A percentile compares a stretch with the other conserved stretches of the same genome.
phyloP scores from a whole-genome alignment of 1,140 invertebrate species.

The Pseudomyrmex gracilis region DNA sequence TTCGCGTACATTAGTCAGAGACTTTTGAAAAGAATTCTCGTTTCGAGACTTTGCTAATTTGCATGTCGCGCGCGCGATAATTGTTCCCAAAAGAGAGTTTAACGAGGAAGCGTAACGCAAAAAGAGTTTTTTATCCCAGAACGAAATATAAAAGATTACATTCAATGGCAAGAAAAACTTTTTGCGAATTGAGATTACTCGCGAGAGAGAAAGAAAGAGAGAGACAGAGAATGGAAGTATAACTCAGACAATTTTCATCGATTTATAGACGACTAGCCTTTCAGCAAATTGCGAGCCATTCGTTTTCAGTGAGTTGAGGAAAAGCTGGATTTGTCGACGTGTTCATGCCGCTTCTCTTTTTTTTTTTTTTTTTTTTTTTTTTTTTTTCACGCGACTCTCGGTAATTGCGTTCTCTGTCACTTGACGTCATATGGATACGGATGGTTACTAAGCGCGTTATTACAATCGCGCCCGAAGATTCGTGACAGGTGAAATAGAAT shows the following conservation, averaged over 20 bases:
- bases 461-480: slow-evolving; percentile 2
- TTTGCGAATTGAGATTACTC: slow-evolving; percentile 48
- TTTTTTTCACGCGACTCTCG: slow-evolving; percentile 19
- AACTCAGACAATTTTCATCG: slow-evolving; percentile 64
- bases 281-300: slow-evolving; percentile 63
- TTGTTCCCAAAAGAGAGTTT: neutral
- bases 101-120: neutral
- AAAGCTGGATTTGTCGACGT: slow-evolving; percentile 51
- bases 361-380: neutral
- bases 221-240: slow-evolving; percentile 17
- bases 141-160: neutral
- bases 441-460: slow-evolving; percentile 37
- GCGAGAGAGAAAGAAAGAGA: too few relatives aligned
- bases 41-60: too few relatives aligned
- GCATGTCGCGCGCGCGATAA: too few relatives aligned
- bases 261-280: slow-evolving; percentile 59
- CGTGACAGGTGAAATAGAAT: slow-evolving; percentile 28
- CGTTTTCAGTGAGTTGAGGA: slow-evolving; percentile 51
- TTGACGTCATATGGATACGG: slow-evolving; percentile 40
- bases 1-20: too few relatives aligned
- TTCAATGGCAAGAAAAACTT: slow-evolving; percentile 29
- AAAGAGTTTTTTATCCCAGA: neutral
- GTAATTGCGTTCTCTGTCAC: slow-evolving; percentile 60
- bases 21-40: too few relatives aligned
- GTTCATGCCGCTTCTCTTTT: neutral